phyloP scores from a whole-genome alignment of 1,140 invertebrate genomes.

The Cephus cinctus region DNA sequence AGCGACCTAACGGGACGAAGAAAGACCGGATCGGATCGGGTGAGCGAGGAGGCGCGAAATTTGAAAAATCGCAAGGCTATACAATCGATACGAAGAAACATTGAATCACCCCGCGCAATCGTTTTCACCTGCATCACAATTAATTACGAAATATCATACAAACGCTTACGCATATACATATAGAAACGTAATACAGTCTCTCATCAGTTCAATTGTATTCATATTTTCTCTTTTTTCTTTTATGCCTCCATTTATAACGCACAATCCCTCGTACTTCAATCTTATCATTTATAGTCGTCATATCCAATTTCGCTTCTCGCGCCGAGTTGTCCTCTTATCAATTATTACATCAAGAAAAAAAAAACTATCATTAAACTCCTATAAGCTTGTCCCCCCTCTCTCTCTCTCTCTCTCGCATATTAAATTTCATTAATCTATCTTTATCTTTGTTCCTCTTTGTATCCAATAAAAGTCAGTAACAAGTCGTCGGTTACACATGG shows the following conservation, averaged over 20 bases:
- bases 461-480: no score
- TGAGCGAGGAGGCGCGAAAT: no score
- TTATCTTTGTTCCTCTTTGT: no score
- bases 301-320: constrained; percentile 7
- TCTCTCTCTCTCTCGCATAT: constrained; percentile 1
- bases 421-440: no score
- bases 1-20: no score
- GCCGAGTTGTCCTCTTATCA: constrained; percentile 6
- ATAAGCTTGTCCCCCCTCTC: not conserved
- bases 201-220: constrained; percentile 16
- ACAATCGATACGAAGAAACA: constrained; percentile 25
- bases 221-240: constrained; percentile 3
- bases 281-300: not conserved
- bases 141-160: constrained; percentile 32
- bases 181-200: constrained; percentile 26
- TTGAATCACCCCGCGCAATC: not conserved
- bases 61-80: no score
- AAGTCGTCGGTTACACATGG: no score
- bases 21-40: no score
- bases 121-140: no score
- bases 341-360: not conserved
- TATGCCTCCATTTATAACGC: no score
- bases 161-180: constrained; percentile 22
- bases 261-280: no score
- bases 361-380: not conserved